Percentiles rank a stretch among this genome's conserved stretches.
phyloP scores from a whole-genome alignment of 2,113 vertebrate genomes.

The Pluvianellus socialis region DNA sequence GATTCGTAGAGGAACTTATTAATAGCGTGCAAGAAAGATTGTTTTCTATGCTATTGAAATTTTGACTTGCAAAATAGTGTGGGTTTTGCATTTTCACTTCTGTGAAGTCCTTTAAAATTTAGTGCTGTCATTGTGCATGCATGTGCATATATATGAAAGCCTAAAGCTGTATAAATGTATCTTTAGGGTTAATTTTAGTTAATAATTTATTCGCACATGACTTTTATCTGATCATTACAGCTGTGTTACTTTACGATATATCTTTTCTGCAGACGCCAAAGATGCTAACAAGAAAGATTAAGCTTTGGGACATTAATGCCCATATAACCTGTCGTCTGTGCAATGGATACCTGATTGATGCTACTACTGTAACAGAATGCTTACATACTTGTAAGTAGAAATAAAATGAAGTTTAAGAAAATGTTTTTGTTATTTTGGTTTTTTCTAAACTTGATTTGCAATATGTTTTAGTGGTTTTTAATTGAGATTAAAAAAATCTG shows the following conservation, averaged over 20 bases:
- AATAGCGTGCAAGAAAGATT: not conserved
- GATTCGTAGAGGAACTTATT: not conserved
- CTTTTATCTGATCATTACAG: not conserved
- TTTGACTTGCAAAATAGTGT: not conserved
- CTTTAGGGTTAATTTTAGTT: not conserved
- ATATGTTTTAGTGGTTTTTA: not conserved
- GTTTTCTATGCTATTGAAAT: not conserved
- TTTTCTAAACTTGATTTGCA: not conserved
- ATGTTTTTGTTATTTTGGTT: not conserved
- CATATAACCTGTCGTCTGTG: conserved; percentile 99
- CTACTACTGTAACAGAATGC: conserved; percentile 98
- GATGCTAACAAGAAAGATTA: conserved; percentile 99
- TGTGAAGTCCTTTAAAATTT: not conserved
- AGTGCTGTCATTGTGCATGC: accelerated
- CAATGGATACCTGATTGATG: conserved; percentile 98
- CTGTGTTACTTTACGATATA: not conserved
- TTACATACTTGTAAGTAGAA: conserved; percentile 94
- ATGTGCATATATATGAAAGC: accelerated
- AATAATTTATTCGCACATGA: not conserved
- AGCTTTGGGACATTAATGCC: conserved; percentile 99
- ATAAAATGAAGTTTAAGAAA: not conserved
- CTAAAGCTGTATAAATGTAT: not conserved
- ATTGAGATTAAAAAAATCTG: not conserved
- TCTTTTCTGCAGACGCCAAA: conserved; percentile 87
- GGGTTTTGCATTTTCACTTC: not conserved